phyloP scores from a whole-genome alignment of 1,140 invertebrate species.

The Neodiprion pinetum region DNA sequence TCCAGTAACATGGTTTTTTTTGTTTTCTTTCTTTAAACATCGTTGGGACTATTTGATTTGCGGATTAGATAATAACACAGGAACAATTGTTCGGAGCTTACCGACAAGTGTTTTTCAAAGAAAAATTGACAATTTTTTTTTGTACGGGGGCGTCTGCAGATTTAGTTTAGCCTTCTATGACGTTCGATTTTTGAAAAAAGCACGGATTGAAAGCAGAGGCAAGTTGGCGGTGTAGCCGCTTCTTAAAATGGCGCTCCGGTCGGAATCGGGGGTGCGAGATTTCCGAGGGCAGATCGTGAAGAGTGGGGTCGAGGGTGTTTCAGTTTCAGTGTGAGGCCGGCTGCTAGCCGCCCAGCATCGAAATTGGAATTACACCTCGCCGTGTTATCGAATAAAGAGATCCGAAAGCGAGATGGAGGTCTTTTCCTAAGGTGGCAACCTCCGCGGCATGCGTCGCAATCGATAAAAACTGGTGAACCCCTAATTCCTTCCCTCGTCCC shows the following conservation, averaged over 20 bases:
- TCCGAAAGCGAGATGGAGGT: slow-evolving; percentile 16
- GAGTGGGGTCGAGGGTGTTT: slow-evolving; percentile 1
- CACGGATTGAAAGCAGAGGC: neutral
- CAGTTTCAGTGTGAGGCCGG: slow-evolving; percentile 56
- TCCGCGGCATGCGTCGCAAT: slow-evolving; percentile 39
- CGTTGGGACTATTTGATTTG: too few relatives aligned
- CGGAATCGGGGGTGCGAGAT: too few relatives aligned
- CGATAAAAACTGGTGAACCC: slow-evolving; percentile 32
- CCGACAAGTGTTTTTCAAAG: too few relatives aligned
- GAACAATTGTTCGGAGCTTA: too few relatives aligned
- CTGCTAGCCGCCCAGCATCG: slow-evolving; percentile 58
- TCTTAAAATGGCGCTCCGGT: too few relatives aligned
- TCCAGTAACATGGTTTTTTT: too few relatives aligned
- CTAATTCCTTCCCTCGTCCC: neutral
- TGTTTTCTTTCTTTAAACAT: too few relatives aligned
- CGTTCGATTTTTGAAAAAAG: too few relatives aligned
- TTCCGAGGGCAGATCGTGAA: neutral
- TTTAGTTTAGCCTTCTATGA: too few relatives aligned
- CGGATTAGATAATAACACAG: too few relatives aligned
- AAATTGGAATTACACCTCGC: slow-evolving; percentile 39
- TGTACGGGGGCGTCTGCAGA: too few relatives aligned
- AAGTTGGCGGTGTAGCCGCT: neutral
- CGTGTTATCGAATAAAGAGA: slow-evolving; percentile 23
- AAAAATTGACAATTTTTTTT: too few relatives aligned
- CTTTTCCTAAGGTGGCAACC: slow-evolving; percentile 20